Percentiles rank a stretch among this genome's conserved stretches.
phyloP scores from a whole-genome alignment of 2,797 vertebrate genomes.

The Selene dorsalis region DNA sequence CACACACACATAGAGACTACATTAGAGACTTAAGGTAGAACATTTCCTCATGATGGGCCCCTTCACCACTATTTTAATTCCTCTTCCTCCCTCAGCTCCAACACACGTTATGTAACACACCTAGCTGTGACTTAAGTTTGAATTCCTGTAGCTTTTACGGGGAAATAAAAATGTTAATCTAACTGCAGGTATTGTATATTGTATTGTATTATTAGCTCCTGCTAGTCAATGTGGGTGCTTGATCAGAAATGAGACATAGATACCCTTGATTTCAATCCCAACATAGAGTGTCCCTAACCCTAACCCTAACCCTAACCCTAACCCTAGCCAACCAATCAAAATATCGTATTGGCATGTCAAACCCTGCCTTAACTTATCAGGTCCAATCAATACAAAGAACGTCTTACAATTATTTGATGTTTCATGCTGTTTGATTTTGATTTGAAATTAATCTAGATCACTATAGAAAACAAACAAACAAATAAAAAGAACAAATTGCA shows the following conservation, averaged over 20 bases:
- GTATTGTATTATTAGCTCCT: slow-evolving; percentile 12
- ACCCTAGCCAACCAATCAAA: no score
- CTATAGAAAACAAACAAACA: slow-evolving; percentile 2
- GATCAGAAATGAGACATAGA: not conserved
- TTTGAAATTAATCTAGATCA: not conserved
- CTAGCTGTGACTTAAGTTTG: not conserved
- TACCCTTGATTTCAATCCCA: no score
- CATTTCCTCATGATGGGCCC: slow-evolving; percentile 53
- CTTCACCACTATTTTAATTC: slow-evolving; percentile 40
- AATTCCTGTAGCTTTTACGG: not conserved
- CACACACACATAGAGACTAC: not conserved
- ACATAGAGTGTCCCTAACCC: no score
- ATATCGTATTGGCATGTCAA: no score
- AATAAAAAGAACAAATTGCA: not conserved
- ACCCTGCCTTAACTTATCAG: no score
- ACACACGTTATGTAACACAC: slow-evolving; percentile 23
- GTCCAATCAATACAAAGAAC: not conserved
- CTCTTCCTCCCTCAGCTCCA: slow-evolving; percentile 16
- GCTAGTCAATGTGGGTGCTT: not conserved
- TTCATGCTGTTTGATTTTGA: not conserved
- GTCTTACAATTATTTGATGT: not conserved
- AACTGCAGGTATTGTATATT: not conserved
- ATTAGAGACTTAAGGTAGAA: not conserved
- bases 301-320: no score
- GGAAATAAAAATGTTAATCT: not conserved